phyloP scores from a whole-genome alignment of 2,113 vertebrate species.

The Ellobius talpinus region DNA sequence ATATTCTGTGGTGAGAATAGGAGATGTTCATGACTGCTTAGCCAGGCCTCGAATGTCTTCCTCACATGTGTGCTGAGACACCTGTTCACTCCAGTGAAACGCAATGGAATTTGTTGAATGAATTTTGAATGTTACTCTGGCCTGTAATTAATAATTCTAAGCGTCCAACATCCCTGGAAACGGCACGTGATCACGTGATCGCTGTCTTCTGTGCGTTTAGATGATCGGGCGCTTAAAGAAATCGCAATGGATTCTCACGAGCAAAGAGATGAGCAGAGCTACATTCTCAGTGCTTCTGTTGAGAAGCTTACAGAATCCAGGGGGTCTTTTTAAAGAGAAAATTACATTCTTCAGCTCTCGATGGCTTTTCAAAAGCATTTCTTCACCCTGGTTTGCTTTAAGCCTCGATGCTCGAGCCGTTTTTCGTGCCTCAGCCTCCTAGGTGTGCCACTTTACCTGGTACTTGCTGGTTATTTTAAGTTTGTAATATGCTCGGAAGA shows the following conservation, averaged over 20 bases:
- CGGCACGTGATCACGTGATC: not conserved
- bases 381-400: not conserved
- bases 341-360: not conserved
- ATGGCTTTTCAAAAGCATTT: not conserved
- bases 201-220: not conserved
- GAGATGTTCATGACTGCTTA: not conserved
- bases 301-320: not conserved
- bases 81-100: conserved; percentile 4
- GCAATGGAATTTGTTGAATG: conserved; percentile 9
- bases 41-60: not conserved
- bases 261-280: not conserved
- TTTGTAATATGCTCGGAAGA: not conserved
- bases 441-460: not conserved
- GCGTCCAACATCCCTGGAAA: not conserved
- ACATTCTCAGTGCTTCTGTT: not conserved
- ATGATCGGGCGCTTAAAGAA: not conserved
- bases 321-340: not conserved
- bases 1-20: not conserved
- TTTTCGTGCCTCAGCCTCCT: not conserved
- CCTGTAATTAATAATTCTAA: conserved; percentile 56
- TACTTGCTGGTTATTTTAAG: not conserved
- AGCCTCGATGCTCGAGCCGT: not conserved
- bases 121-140: conserved; percentile 40
- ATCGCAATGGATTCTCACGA: not conserved
- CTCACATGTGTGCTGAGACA: conserved; percentile 14